A percentile compares a stretch with the other conserved stretches of the same genome.
These are phyloP conservation scores for human DNA, from an alignment of 2,113 vertebrate species.

Conservation along the genomic window GRCh38 chr6:80905001-80905500, in stretches of 20 bases:
- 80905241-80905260: not conserved
- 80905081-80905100: not conserved
- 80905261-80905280: not conserved
- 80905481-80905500: not conserved
- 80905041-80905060: not conserved
- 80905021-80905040: not conserved
- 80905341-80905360: constrained; percentile 17
- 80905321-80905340: not conserved
- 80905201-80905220: not conserved
- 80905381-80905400: not conserved
- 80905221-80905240: not conserved
- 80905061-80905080: not conserved
- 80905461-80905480: not conserved
- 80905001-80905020: not conserved
- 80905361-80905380: not conserved
- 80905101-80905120: not conserved
- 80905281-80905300: not conserved
- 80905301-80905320: not conserved
- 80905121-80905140: not conserved
- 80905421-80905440: not conserved
- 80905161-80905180: not conserved
- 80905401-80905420: not conserved
- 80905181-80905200: not conserved
- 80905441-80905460: not conserved
- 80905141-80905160: not conserved